Base-by-base conservation (phyloP, 2,888 invertebrate genomes). In the Crepidodera aurea region DNA sequence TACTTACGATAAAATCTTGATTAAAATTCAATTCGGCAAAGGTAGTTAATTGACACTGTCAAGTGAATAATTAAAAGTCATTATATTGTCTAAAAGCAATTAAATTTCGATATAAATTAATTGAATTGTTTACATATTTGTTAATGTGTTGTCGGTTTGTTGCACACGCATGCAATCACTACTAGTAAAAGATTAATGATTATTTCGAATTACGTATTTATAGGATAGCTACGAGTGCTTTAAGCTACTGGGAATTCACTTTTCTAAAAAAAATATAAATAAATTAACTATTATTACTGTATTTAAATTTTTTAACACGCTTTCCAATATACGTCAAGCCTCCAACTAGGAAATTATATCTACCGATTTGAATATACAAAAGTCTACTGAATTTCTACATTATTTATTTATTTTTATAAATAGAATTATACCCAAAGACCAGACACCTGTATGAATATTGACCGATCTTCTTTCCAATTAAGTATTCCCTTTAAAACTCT, bases 101-200 rank as follows among this genome's bases (percentile, higher is more conserved):
- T 64, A 64, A 60, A 61, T 54, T 61, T 64, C 51, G 54, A 61
- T 58, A 58, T 64, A 59, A 64, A 62, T 62, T 62, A 65, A 65
- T 65, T 62, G 62, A 58, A 65, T 57, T 62, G 65, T 65, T 62
- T 65, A 65, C 62, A 65, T 65, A 57, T 59, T 59, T 51, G 59
- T 60, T 55, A 42, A 53, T 63, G 60, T 55, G 55, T 60, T 60
- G 29, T 55, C 62, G 62, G 57, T 58, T 46, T 29, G 34, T 12
- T 42, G 37, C 18, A 37, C 37, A 37, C 37, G 16, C 40, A 12
- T 44, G 50, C 42, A 51, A 55, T 60, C 29, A 34, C 22, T 34
- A 18, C 3, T 27, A 25, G 27, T 61, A 32, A 61, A 61, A 61
- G 55, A 61, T 56, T 42, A 61, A 61, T 56, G 56, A 27, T 39